Conservation (phyloP, 37 sponge, comb jelly and placozoan genomes). For the Haliclona indistincta region DNA sequence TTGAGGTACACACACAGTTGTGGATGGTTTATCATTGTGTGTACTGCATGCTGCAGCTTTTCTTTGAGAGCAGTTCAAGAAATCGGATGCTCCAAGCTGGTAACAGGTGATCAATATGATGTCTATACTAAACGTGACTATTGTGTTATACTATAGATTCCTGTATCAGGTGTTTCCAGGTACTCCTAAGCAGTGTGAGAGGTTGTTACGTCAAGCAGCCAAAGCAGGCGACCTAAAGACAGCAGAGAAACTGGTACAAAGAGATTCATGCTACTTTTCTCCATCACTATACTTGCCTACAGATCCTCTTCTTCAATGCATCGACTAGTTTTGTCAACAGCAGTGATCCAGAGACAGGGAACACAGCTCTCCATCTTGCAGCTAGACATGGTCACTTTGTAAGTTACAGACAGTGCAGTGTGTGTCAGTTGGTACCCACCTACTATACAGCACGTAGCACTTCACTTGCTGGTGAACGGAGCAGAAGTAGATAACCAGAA, state of each 20-base stretch:
- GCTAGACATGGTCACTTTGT: conserved; percentile 77
- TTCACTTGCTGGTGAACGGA: conserved; percentile 68
- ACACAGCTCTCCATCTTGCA: conserved; percentile 84
- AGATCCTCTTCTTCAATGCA: conserved; percentile 54
- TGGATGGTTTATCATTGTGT: too few relatives aligned
- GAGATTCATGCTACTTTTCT: not conserved
- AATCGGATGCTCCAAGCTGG: conserved; percentile 76
- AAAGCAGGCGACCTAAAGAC: conserved; percentile 65
- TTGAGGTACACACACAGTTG: conserved; percentile 34
- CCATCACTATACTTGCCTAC: not conserved
- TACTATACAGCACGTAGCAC: conserved; percentile 38
- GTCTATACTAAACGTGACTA: not conserved
- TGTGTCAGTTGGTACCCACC: not conserved
- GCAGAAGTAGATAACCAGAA: conserved; percentile 68
- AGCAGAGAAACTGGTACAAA: conserved; percentile 67
- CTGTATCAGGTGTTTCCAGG: conserved; percentile 93
- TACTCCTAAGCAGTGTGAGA: conserved; percentile 64
- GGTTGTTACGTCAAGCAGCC: conserved; percentile 65
- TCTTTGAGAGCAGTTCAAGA: conserved; percentile 86
- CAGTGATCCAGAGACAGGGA: conserved; percentile 54
- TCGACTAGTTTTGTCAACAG: conserved; percentile 47
- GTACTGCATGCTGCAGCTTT: conserved; percentile 36
- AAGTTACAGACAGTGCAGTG: conserved; percentile 10
- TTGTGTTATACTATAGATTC: conserved; percentile 22
- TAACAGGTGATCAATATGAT: conserved; percentile 28